Evolutionary conservation across 2,888 invertebrate species (phyloP).

Genomic region (Ichneumoninae sp.): DNA sequence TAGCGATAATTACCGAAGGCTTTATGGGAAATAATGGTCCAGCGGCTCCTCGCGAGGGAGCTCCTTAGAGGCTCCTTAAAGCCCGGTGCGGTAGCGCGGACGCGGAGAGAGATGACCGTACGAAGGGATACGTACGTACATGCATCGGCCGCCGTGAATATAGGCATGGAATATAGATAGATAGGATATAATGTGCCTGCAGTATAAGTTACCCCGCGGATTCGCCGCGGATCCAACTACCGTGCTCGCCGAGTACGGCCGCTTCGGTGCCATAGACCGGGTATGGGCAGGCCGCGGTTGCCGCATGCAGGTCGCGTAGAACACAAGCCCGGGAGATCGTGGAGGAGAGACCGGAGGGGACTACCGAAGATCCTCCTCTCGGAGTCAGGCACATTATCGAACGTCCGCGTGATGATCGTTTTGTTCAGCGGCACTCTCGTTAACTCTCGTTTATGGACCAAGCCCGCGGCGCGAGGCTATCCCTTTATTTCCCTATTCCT

Average conservation of each 20-base stretch:
- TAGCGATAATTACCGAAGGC: conserved; percentile 69
- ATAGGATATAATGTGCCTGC: conserved; percentile 45
- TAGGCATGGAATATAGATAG: conserved; percentile 47
- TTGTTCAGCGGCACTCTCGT: conserved; percentile 35
- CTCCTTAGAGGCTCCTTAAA: conserved; percentile 64
- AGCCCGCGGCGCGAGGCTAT: conserved; percentile 9
- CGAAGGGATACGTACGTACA: conserved; percentile 57
- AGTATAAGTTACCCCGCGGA: conserved; percentile 18
- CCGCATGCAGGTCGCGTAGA: conserved; percentile 20
- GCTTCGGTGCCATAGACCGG: conserved; percentile 17
- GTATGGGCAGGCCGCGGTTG: conserved; percentile 31
- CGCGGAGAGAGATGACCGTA: conserved; percentile 45
- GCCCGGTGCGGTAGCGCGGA: conserved; percentile 26
- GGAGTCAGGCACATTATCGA: conserved; percentile 34
- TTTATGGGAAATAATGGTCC: conserved; percentile 71
- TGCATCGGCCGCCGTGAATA: conserved; percentile 48
- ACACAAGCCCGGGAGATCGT: not conserved
- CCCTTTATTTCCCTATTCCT: conserved; percentile 24
- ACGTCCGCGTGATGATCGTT: conserved; percentile 39
- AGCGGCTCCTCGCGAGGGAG: conserved; percentile 38
- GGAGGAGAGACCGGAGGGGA: not conserved
- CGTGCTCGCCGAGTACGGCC: conserved; percentile 27
- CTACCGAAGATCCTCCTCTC: conserved; percentile 32
- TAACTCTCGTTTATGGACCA: conserved; percentile 46
- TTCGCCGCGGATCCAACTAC: conserved; percentile 45